Conservation (phyloP, 2,797 vertebrate species). For the Synanceia verrucosa region DNA sequence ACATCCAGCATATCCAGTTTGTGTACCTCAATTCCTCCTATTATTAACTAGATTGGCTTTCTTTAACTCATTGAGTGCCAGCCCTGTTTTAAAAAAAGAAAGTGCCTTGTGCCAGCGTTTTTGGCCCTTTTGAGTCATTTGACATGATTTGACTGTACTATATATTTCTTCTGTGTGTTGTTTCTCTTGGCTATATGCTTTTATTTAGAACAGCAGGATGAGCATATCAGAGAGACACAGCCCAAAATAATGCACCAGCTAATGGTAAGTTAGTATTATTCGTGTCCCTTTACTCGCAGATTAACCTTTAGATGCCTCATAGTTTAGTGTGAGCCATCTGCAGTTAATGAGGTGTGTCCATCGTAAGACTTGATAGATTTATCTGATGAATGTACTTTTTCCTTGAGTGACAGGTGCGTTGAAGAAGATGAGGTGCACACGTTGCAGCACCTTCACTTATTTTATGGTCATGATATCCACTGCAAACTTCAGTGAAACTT, state of each 20-base stretch:
- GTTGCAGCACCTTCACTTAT: neutral
- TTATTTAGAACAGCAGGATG: neutral
- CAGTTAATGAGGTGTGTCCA: slow-evolving; percentile 42
- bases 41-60: no score
- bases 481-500: neutral
- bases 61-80: no score
- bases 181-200: neutral
- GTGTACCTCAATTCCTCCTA: no score
- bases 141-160: neutral
- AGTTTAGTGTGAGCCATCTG: slow-evolving; percentile 19
- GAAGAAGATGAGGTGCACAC: neutral
- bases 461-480: neutral
- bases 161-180: neutral
- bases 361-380: slow-evolving; percentile 8
- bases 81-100: no score
- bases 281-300: neutral
- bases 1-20: neutral
- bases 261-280: neutral
- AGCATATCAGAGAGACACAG: neutral
- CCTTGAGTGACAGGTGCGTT: neutral
- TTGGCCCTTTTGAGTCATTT: no score
- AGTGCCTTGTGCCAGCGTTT: no score
- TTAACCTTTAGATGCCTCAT: slow-evolving; percentile 18
- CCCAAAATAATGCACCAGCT: neutral
- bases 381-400: neutral